phyloP scores from a whole-genome alignment of 2,113 vertebrate genomes.

The Zosterops hypoxanthus region DNA sequence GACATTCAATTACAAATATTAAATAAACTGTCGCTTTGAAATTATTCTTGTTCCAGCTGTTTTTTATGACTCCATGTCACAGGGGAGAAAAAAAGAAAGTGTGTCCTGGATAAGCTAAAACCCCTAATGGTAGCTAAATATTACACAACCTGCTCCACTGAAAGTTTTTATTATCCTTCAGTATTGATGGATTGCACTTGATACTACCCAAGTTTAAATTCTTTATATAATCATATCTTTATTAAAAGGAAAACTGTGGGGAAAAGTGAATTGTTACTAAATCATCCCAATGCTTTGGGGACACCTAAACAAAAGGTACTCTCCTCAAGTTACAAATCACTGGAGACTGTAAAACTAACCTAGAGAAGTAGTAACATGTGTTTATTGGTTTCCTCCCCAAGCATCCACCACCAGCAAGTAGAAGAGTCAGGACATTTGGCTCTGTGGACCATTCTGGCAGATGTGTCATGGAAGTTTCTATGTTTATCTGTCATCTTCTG shows the following conservation, averaged over 20 bases:
- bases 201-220: neutral
- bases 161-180: conserved; percentile 11
- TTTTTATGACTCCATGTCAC: neutral
- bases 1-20: conserved; percentile 59
- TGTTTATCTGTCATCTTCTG: neutral
- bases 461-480: neutral
- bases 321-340: neutral
- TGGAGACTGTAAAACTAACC: neutral
- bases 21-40: conserved; percentile 30
- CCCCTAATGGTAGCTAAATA: neutral
- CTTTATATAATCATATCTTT: neutral
- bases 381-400: neutral
- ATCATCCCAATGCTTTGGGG: neutral
- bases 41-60: neutral
- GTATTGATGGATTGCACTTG: neutral
- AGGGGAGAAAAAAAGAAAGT: neutral
- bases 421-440: neutral
- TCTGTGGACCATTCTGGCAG: neutral
- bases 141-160: neutral
- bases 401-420: neutral
- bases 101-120: conserved; percentile 26
- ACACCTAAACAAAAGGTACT: neutral
- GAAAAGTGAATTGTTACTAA: neutral
- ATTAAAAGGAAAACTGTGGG: neutral
- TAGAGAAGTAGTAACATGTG: neutral